phyloP scores from a whole-genome alignment of 2,113 vertebrate genomes.

The Cavia porcellus region DNA sequence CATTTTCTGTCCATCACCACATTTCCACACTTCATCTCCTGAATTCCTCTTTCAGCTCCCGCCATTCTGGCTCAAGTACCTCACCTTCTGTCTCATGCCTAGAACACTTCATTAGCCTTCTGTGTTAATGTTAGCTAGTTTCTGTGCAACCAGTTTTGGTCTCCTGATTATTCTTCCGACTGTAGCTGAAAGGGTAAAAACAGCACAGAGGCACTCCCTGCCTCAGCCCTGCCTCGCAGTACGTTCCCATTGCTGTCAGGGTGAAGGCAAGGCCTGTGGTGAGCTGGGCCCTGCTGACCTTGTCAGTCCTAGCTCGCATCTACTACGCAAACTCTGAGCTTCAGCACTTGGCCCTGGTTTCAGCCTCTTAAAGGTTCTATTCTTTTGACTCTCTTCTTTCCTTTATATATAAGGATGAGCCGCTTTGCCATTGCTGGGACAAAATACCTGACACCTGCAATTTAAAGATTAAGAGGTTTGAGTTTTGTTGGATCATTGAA shows the following conservation, averaged over 20 bases:
- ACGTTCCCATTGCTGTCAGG: not conserved
- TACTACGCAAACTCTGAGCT: not conserved
- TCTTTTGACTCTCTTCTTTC: not conserved
- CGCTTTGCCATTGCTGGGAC: not conserved
- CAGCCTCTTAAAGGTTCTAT: not conserved
- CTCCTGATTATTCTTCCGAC: not conserved
- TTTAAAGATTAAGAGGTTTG: not conserved
- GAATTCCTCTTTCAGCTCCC: not conserved
- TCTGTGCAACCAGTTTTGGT: not conserved
- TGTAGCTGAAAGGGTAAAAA: constrained; percentile 26
- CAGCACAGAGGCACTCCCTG: not conserved
- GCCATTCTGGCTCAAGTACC: not conserved
- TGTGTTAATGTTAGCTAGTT: too few species aligned
- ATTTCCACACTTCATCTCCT: not conserved
- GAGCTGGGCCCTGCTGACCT: not conserved
- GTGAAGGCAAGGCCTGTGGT: not conserved
- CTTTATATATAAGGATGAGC: not conserved
- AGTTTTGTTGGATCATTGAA: too few species aligned
- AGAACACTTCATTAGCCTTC: not conserved
- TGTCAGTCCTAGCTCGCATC: not conserved
- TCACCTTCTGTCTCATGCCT: not conserved
- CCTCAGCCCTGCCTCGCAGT: not conserved
- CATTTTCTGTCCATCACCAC: not conserved
- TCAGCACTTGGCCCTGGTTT: not conserved
- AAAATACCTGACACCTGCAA: not conserved